A percentile compares a stretch with the other conserved stretches of the same genome.
These are phyloP conservation scores for Dendroctonus ponderosae DNA, from an alignment of 1,140 invertebrate genomes.

Conservation along the genomic window DNA sequence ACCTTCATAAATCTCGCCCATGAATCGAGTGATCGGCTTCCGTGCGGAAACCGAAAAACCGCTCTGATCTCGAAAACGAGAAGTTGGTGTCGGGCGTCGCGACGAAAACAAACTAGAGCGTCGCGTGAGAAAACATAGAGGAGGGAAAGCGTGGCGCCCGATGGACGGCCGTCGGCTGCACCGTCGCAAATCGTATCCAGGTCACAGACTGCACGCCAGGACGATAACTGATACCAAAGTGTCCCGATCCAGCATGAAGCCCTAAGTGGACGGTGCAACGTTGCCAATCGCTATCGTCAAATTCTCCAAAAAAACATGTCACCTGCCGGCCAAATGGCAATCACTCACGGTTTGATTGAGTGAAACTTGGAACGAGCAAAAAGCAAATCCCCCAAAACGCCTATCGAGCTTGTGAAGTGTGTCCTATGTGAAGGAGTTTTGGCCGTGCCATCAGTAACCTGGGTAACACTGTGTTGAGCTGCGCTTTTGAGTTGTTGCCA, in stretches of 20 bases:
- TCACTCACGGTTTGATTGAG: no score
- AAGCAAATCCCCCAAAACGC: no score
- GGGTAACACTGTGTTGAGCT: no score
- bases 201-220: conserved; percentile 33
- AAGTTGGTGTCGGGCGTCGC: not conserved
- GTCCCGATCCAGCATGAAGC: conserved; percentile 8
- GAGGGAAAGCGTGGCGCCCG: conserved; percentile 32
- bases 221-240: conserved; percentile 21
- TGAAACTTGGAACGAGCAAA: no score
- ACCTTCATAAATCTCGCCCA: not conserved
- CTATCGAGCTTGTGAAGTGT: no score
- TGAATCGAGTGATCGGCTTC: not conserved
- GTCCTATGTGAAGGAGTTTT: no score
- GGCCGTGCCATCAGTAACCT: no score
- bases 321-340: no score
- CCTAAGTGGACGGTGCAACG: not conserved
- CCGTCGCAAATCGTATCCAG: conserved; percentile 34
- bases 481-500: no score
- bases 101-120: conserved; percentile 23
- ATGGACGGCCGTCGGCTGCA: conserved; percentile 28
- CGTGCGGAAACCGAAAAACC: not conserved
- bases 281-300: not conserved
- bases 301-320: no score
- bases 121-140: conserved; percentile 11
- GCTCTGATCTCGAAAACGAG: not conserved